Evolutionary conservation across 2,113 vertebrate genomes (phyloP), one percentile per base, ranked within the genome.

Genomic region (Gobius niger): DNA sequence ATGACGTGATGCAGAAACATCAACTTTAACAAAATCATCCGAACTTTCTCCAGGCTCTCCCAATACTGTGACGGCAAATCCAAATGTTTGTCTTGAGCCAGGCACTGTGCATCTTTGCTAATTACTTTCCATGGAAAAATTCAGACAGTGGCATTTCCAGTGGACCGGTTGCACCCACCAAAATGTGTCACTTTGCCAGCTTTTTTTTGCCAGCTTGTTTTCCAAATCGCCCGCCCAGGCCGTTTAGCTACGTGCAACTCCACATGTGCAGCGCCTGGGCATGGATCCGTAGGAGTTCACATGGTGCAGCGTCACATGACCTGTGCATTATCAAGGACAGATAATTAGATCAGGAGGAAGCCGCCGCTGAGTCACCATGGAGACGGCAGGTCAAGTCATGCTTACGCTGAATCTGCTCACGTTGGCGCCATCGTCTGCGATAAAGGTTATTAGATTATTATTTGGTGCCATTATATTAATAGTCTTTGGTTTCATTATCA

Each of bases 351-450:
- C 13, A 62, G 41, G 2, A 42, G 68, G 53, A 67, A 73, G 40
- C 8, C 63, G 63, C 57, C 24, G 65, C 73, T 83, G 72, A 84
- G 78, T 83, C 83, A 78, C 70, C 59, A 10, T 0, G 24, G 56
- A 50, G 15, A 16, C n/a, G 9, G 7, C 50, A 16, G 1, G 7
- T 52, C 5, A 16, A 52, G 9, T 16, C n/a, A 52, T 51, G n/a
- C 15, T n/a, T 52, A n/a, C 24, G 24, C 24, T 2, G 24, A 34
- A 34, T 4, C 24, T 34, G 24, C 24, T 34, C 24, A 34, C 24
- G 24, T 34, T 34, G 24, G 24, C 24, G 24, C 24, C 24, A 34
- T 34, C 5, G 24, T 34, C 24, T 34, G 24, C 24, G 24, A 4
- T 34, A 34, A 34, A 34, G 24, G 24, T 34, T 34, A 34, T 34